A percentile compares a stretch with the other conserved stretches of the same genome.
Conservation (phyloP, 2,113 vertebrate species). For the Camelus dromedarius region DNA sequence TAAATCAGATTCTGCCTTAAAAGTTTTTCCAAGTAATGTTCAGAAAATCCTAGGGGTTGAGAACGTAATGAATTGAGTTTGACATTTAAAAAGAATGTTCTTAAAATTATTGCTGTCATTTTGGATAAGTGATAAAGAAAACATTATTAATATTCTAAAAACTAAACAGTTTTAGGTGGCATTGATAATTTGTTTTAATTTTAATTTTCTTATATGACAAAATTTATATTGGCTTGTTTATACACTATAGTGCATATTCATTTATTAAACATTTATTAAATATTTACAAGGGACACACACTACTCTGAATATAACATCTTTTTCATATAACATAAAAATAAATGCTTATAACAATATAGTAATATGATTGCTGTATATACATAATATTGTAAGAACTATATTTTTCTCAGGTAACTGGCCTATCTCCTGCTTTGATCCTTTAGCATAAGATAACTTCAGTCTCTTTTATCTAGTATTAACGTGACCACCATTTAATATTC, state of each 20-base stretch:
- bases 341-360: background rate
- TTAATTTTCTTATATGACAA: background rate
- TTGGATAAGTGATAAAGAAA: background rate
- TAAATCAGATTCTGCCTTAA: conserved; percentile 1
- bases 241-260: background rate
- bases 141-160: background rate
- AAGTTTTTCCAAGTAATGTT: background rate
- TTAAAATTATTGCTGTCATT: background rate
- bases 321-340: background rate
- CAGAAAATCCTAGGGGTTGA: background rate
- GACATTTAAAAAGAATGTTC: background rate
- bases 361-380: background rate
- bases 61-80: background rate
- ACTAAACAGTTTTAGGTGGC: background rate
- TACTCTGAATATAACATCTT: background rate
- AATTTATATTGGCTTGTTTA: background rate
- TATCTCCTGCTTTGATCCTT: background rate
- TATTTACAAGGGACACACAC: background rate
- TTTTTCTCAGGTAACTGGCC: background rate
- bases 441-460: background rate
- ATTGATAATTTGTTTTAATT: background rate
- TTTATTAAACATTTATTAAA: background rate
- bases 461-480: background rate
- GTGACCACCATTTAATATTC: background rate
- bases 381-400: background rate